Percentiles rank a stretch among this genome's conserved stretches.
phyloP scores from a whole-genome alignment of 2,797 vertebrate genomes.

The Carduelis carduelis region DNA sequence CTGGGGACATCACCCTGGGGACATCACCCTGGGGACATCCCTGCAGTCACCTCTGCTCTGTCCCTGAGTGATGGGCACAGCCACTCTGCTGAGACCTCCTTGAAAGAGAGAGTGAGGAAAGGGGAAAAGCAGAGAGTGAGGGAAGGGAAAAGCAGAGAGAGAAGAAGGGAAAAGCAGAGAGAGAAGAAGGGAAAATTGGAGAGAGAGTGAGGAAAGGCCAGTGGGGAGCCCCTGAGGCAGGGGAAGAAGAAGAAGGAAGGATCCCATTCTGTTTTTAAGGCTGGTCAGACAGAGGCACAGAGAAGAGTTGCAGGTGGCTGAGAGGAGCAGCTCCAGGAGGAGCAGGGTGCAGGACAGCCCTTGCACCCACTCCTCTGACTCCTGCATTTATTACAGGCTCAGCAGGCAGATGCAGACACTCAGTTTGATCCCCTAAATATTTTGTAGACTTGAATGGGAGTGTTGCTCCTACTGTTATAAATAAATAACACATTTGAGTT shows the following conservation, averaged over 20 bases:
- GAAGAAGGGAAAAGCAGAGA: not conserved
- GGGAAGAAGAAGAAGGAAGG: not conserved
- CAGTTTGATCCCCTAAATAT: not conserved
- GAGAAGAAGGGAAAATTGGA: not conserved
- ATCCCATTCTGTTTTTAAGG: not conserved
- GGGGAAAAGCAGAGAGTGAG: too few relatives aligned
- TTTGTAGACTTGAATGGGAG: not conserved
- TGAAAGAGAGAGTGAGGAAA: not conserved
- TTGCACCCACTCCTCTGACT: not conserved
- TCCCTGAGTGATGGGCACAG: not conserved
- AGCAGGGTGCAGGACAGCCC: not conserved
- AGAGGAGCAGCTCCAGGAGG: not conserved
- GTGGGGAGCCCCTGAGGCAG: not conserved
- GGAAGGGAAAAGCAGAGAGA: not conserved
- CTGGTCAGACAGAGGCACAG: not conserved
- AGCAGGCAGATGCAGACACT: not conserved
- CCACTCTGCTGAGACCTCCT: not conserved
- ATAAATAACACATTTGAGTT: not conserved
- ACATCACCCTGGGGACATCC: not conserved
- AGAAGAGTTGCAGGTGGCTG: not conserved
- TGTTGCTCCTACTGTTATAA: not conserved
- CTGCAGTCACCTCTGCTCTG: not conserved
- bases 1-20: not conserved
- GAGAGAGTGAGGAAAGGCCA: not conserved
- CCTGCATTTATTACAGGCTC: not conserved